phyloP scores from a whole-genome alignment of 2,888 invertebrate genomes.

The Ellobium chinense region DNA sequence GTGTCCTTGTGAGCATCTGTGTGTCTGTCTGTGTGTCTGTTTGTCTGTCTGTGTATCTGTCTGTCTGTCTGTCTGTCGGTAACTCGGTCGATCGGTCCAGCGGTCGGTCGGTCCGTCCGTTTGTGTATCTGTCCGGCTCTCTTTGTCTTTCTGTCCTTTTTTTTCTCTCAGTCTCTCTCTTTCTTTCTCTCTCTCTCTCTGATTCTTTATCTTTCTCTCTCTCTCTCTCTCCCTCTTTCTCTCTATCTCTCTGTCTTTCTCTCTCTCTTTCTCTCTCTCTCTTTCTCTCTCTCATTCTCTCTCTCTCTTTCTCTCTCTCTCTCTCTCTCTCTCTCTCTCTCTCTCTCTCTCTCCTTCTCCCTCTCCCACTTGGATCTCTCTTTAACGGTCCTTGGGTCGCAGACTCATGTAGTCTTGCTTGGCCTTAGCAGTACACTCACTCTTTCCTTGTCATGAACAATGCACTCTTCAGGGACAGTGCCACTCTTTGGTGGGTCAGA shows the following conservation, averaged over 20 bases:
- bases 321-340: background rate
- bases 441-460: too few relatives aligned
- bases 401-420: too few relatives aligned
- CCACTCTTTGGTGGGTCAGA: too few relatives aligned
- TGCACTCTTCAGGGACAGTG: too few relatives aligned
- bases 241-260: background rate
- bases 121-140: background rate
- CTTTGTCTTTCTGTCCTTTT: background rate
- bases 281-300: background rate
- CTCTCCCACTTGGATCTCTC: too few relatives aligned
- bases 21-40: too few relatives aligned
- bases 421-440: too few relatives aligned
- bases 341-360: background rate
- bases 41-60: background rate
- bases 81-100: background rate
- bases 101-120: background rate
- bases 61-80: background rate
- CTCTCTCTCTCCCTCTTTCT: background rate
- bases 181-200: background rate
- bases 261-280: constrained; percentile 7
- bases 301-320: background rate
- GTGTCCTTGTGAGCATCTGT: too few relatives aligned
- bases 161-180: background rate
- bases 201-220: background rate
- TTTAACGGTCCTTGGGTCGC: too few relatives aligned